Base-by-base conservation (phyloP, 2,797 vertebrate genomes). In the Lates japonicus region DNA sequence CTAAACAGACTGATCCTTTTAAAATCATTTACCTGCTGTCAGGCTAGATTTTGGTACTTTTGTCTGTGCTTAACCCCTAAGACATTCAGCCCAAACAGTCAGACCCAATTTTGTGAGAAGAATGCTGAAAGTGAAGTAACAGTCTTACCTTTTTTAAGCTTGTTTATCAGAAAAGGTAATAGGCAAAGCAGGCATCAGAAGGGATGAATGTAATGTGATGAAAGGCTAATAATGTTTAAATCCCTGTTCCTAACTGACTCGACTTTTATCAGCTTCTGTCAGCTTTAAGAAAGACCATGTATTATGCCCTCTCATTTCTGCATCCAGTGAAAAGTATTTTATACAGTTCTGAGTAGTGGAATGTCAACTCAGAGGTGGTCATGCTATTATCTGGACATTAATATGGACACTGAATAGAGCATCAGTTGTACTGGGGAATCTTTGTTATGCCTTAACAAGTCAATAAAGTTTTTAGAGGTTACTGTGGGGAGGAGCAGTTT, bases 131-230 rank as follows among this genome's bases (percentile, higher is more conserved):
- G 75, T 82, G 58, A 72, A 79, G 37, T 70, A 77, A 76, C 39
- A 68, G 70, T 42, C 74, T 82, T 74, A 60, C 7, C 72, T 31
- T 49, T 83, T 80, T 63, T 65, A 83, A 89, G 55, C 78, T 82
- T 75, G 73, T 87, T 87, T 74, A 76, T 83, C 57, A 57, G 69
- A 61, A 75, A 82, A 80, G 67, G 83, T 78, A 64, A 78, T 63
- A 7, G 60, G 39, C 51, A 87, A 77, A 81, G 73, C 55, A 55
- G 51, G 67, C 55, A 73, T 87, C 76, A 65, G 60, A 41, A 31
- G 55, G 67, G 77, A 86, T 87, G 57, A 83, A 55, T 76, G 63
- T 78, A 87, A 90, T 84, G 78, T 90, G 74, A 87, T 87, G 71
- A 80, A 78, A 81, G 75, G 84, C 77, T 88, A 74, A 86, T 82